Evolutionary conservation across 37 sponge, comb jelly and placozoan genomes (phyloP).

Genomic region (Geodia barretti): DNA sequence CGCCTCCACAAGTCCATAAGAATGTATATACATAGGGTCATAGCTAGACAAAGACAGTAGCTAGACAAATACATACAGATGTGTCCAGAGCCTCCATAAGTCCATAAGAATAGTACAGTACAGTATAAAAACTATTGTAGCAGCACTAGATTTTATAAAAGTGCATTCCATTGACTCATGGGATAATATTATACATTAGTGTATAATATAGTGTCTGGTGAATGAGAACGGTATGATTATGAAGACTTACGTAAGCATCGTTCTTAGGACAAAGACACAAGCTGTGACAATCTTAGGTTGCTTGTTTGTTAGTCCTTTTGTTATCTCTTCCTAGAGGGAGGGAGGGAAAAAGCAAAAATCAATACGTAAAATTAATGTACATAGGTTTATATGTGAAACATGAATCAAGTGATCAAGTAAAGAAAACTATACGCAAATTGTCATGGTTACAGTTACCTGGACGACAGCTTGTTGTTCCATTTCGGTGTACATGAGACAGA

Average conservation of each 20-base stretch:
- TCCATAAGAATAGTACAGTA: too few relatives aligned
- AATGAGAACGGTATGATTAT: too few relatives aligned
- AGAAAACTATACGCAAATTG: not conserved
- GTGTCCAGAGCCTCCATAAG: too few relatives aligned
- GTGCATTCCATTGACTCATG: too few relatives aligned
- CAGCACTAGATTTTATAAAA: too few relatives aligned
- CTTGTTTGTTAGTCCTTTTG: slow-evolving; percentile 80
- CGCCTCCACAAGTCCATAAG: not conserved
- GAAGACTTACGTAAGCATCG: slow-evolving; percentile 66
- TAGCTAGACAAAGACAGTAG: too few relatives aligned
- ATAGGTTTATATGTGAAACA: not conserved
- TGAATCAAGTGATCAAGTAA: not conserved
- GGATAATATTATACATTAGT: too few relatives aligned
- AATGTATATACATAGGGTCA: too few relatives aligned
- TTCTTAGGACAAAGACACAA: slow-evolving; percentile 56
- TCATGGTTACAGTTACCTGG: slow-evolving; percentile 25
- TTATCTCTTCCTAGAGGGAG: slow-evolving; percentile 69
- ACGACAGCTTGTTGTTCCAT: slow-evolving; percentile 86
- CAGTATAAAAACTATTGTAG: too few relatives aligned
- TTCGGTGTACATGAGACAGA: slow-evolving; percentile 91
- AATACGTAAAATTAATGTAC: not conserved
- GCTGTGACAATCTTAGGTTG: slow-evolving; percentile 94
- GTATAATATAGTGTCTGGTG: too few relatives aligned
- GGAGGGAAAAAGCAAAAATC: slow-evolving; percentile 20
- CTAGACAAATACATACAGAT: too few relatives aligned